These are phyloP conservation scores for western clawed frog (Xenopus tropicalis) DNA, from an alignment of 2,113 vertebrate genomes.

Conservation along the genomic window UCB_Xtro_10.0 CM004446.2:122815001-122815500, in stretches of 20 bases:
- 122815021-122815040: slow-evolving; percentile 55
- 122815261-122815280: slow-evolving; percentile 94
- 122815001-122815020: slow-evolving; percentile 63
- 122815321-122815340: neutral
- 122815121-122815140: neutral
- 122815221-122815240: slow-evolving; percentile 84
- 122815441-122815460: no score
- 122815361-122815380: neutral
- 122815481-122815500: no score
- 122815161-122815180: slow-evolving; percentile 55
- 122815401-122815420: no score
- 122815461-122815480: no score
- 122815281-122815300: slow-evolving; percentile 77
- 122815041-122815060: slow-evolving; percentile 83
- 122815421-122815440: no score
- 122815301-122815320: neutral
- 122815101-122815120: slow-evolving; percentile 5
- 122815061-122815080: slow-evolving; percentile 82
- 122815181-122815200: slow-evolving; percentile 57
- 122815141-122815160: neutral
- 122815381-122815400: no score
- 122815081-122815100: slow-evolving; percentile 57
- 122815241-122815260: slow-evolving; percentile 93
- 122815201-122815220: slow-evolving; percentile 85
- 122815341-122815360: no score